phyloP scores from a whole-genome alignment of 1,140 invertebrate genomes.

The Penaeus japonicus region DNA sequence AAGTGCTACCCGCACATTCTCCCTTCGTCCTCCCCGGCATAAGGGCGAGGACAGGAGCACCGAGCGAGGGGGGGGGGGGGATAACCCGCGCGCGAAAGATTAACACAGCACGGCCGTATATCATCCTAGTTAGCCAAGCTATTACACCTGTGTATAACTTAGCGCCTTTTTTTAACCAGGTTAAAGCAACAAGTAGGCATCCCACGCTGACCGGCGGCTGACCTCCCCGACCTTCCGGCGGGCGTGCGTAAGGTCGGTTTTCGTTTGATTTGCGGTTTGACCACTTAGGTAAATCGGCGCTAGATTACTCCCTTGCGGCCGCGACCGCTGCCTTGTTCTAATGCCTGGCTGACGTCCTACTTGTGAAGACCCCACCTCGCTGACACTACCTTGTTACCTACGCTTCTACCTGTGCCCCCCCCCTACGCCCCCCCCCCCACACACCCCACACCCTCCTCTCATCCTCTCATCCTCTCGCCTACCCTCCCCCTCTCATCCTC shows the following conservation, averaged over 20 bases:
- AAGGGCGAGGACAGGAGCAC: background rate
- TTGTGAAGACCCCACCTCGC: slow-evolving; percentile 49
- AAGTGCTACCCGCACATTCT: background rate
- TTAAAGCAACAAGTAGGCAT: slow-evolving; percentile 26
- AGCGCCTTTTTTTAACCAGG: slow-evolving; percentile 54
- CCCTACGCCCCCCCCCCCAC: background rate
- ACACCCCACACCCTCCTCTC: background rate
- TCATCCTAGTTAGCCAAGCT: slow-evolving; percentile 56
- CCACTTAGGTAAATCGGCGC: slow-evolving; percentile 55
- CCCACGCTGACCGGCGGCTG: background rate
- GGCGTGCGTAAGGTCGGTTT: slow-evolving; percentile 20
- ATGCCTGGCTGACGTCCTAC: slow-evolving; percentile 49
- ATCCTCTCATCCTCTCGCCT: background rate
- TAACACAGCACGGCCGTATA: slow-evolving; percentile 56
- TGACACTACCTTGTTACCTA: slow-evolving; percentile 52
- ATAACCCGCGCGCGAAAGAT: slow-evolving; percentile 43
- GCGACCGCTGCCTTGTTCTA: slow-evolving; percentile 49
- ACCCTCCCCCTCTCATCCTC: background rate
- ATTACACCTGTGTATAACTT: slow-evolving; percentile 56
- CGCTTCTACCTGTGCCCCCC: slow-evolving; percentile 8
- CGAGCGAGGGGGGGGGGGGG: slow-evolving; percentile 31
- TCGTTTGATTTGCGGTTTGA: slow-evolving; percentile 38
- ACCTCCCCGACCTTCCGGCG: background rate
- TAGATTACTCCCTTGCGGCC: slow-evolving; percentile 56
- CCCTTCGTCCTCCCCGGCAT: background rate